Evolutionary conservation across 2,113 vertebrate genomes (phyloP).

Genomic region (Xerus inauris): DNA sequence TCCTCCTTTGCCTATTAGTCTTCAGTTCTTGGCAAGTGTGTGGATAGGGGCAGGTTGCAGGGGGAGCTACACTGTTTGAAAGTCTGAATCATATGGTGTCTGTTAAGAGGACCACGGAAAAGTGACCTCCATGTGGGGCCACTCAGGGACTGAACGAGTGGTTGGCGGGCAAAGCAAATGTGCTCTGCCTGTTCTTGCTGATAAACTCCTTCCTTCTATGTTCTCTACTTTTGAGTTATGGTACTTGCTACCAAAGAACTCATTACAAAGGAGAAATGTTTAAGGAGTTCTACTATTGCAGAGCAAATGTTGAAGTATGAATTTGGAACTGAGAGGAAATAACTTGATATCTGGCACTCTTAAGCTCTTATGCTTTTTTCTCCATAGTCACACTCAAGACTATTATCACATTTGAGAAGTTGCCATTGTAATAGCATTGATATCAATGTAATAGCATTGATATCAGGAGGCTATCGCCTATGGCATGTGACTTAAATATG

Average conservation of each 20-base stretch:
- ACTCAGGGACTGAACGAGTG: not conserved
- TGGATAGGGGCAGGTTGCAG: not conserved
- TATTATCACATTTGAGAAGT: not conserved
- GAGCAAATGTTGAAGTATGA: not conserved
- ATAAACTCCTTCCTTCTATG: not conserved
- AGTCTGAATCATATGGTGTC: not conserved
- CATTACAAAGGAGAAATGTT: not conserved
- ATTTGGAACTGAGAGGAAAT: not conserved
- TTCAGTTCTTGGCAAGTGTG: not conserved
- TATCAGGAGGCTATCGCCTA: not conserved
- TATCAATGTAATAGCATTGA: not conserved
- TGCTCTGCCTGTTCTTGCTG: accelerated
- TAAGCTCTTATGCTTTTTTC: not conserved
- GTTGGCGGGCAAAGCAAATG: not conserved
- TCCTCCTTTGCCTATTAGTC: not conserved
- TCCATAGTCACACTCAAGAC: not conserved
- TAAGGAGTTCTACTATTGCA: not conserved
- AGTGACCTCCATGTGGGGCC: not conserved
- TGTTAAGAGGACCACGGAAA: not conserved
- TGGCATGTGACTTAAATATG: not conserved
- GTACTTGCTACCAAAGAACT: not conserved
- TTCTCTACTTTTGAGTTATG: not conserved
- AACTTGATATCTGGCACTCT: not conserved
- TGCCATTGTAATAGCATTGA: not conserved
- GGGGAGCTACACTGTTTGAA: not conserved